phyloP scores from a whole-genome alignment of 2,888 invertebrate species.

The Trichopoda pennipes region DNA sequence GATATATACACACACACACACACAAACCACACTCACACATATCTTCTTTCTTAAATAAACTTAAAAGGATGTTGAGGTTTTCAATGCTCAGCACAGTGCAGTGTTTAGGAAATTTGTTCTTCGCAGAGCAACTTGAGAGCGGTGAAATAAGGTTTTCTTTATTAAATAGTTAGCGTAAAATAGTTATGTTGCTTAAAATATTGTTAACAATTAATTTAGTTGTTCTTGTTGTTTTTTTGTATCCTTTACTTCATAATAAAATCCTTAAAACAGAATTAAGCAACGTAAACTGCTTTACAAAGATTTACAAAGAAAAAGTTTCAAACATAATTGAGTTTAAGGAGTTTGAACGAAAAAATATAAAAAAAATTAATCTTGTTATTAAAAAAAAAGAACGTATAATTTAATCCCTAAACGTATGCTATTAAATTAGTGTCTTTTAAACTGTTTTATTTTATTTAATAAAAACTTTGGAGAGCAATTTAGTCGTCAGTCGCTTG shows the following conservation, averaged over 20 bases:
- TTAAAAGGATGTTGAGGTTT: conserved; percentile 30
- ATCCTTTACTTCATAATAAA: conserved; percentile 5
- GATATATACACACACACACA: no score
- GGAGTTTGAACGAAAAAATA: not conserved
- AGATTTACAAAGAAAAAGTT: conserved; percentile 34
- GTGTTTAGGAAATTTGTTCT: conserved; percentile 14
- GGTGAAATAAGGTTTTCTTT: conserved; percentile 15
- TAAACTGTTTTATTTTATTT: no score
- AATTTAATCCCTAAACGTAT: no score
- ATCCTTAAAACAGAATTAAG: conserved; percentile 38
- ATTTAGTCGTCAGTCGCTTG: no score
- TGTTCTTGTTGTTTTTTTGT: not conserved
- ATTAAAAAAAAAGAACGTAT: no score
- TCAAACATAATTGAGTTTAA: conserved; percentile 10
- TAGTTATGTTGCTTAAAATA: conserved; percentile 7
- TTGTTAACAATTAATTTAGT: conserved; percentile 10
- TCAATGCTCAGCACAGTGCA: not conserved
- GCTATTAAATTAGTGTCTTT: no score
- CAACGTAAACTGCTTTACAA: conserved; percentile 37
- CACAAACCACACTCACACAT: no score
- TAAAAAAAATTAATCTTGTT: no score
- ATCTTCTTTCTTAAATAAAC: not conserved
- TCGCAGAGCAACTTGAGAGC: not conserved
- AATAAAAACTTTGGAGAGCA: no score
- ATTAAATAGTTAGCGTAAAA: conserved; percentile 20